Evolutionary conservation across 1,140 invertebrate genomes (phyloP).

Genomic region (Galendromus occidentalis): DNA sequence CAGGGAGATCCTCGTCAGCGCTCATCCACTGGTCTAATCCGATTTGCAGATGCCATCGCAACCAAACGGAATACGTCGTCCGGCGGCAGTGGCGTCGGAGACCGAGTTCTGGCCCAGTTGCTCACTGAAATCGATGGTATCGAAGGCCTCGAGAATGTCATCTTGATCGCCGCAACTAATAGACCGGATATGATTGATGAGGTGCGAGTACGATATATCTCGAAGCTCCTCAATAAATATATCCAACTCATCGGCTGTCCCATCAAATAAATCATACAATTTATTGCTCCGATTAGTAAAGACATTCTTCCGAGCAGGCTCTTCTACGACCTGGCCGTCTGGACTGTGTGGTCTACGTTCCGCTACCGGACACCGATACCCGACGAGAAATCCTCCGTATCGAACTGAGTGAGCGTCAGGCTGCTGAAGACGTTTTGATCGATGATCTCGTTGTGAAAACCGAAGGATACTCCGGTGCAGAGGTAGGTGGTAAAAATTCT

Average conservation of each 20-base stretch:
- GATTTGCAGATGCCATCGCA: conserved; percentile 1
- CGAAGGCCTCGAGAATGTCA: conserved; percentile 56
- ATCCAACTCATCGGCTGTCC: too few relatives aligned
- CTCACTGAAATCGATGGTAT: conserved; percentile 80
- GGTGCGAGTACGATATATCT: too few relatives aligned
- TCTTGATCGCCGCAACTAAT: conserved; percentile 89
- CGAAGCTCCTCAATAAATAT: too few relatives aligned
- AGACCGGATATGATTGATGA: conserved; percentile 74
- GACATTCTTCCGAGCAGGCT: conserved; percentile 36
- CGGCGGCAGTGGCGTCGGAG: conserved; percentile 24
- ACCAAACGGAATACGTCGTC: not conserved
- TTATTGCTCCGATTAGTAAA: not conserved
- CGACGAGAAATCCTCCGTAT: conserved; percentile 44
- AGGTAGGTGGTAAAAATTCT: conserved; percentile 33
- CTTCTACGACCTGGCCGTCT: conserved; percentile 63
- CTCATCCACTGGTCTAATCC: conserved; percentile 20
- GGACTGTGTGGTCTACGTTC: conserved; percentile 70
- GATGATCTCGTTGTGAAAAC: conserved; percentile 42
- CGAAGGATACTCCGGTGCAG: conserved; percentile 63
- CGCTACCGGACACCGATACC: conserved; percentile 51
- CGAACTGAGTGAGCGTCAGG: conserved; percentile 26
- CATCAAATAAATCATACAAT: too few relatives aligned
- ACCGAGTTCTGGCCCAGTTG: conserved; percentile 60
- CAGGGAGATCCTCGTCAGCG: too few relatives aligned
- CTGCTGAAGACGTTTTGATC: conserved; percentile 37